Conservation (phyloP, 2,113 vertebrate species). For the Menura novaehollandiae region DNA sequence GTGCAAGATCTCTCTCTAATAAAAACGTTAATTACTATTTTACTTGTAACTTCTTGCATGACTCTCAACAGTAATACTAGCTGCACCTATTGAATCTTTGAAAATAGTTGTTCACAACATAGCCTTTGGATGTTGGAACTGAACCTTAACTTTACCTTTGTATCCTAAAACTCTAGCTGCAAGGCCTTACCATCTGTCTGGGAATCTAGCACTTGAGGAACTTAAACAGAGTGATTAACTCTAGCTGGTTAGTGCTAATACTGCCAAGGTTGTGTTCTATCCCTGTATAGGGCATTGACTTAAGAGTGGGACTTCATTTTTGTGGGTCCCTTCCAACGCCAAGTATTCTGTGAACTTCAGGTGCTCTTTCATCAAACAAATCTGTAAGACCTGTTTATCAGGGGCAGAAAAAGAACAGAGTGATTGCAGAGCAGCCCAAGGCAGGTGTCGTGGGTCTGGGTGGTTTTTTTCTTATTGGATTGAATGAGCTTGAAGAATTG, state of each 20-base stretch:
- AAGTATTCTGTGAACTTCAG: background rate
- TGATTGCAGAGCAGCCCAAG: background rate
- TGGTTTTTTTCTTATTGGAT: background rate
- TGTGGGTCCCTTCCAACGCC: background rate
- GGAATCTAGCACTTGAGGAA: background rate
- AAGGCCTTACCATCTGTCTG: background rate
- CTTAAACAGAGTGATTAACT: background rate
- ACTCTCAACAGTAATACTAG: background rate
- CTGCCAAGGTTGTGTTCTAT: background rate
- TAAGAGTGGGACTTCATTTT: background rate
- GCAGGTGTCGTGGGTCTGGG: background rate
- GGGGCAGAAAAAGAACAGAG: background rate
- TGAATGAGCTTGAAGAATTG: background rate
- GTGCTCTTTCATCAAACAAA: background rate
- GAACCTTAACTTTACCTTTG: background rate
- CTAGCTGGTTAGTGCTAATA: background rate
- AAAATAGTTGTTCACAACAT: background rate
- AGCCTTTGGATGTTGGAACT: background rate
- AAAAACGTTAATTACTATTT: background rate
- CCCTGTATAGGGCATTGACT: accelerated
- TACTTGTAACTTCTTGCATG: background rate
- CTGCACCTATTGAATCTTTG: background rate
- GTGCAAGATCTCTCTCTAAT: background rate
- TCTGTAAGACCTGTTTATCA: background rate
- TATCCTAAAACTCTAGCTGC: background rate